These are phyloP conservation scores for Dryomyza anilis DNA, from an alignment of 2,888 invertebrate genomes.

Conservation along the genomic window DNA sequence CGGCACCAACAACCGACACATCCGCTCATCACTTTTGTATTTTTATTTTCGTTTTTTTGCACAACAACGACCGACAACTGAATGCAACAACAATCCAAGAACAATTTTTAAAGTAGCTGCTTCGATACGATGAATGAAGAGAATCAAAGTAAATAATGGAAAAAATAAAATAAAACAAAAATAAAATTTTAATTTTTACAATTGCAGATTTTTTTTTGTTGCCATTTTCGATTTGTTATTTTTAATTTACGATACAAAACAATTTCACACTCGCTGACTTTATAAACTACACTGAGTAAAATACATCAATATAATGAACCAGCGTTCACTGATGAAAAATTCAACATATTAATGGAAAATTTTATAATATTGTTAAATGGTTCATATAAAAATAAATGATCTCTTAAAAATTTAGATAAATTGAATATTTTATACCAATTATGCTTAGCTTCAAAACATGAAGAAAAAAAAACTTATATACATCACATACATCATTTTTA, in stretches of 20 bases:
- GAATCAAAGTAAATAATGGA: conserved; percentile 5
- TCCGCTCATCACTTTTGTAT: conserved; percentile 14
- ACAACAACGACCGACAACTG: neutral
- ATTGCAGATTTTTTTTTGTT: neutral
- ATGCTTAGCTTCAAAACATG: too few relatives aligned
- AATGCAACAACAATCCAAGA: neutral
- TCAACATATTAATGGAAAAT: too few relatives aligned
- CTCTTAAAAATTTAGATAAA: too few relatives aligned
- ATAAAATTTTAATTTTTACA: neutral
- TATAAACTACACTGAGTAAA: too few relatives aligned
- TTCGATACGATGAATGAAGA: neutral
- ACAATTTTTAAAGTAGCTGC: neutral
- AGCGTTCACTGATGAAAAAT: too few relatives aligned
- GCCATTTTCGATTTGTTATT: neutral
- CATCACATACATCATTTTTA: too few relatives aligned
- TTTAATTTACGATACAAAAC: conserved; percentile 15
- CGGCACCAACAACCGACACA: neutral
- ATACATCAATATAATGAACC: too few relatives aligned
- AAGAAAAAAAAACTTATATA: too few relatives aligned
- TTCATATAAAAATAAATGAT: too few relatives aligned
- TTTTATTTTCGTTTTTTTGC: too few relatives aligned
- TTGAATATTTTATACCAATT: too few relatives aligned
- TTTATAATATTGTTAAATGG: too few relatives aligned
- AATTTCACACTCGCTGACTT: conserved; percentile 38
- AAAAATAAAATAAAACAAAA: neutral